Evolutionary conservation across 35 echinoderm and acorn worm species (phyloP).

Genomic region (Lytechinus variegatus): DNA sequence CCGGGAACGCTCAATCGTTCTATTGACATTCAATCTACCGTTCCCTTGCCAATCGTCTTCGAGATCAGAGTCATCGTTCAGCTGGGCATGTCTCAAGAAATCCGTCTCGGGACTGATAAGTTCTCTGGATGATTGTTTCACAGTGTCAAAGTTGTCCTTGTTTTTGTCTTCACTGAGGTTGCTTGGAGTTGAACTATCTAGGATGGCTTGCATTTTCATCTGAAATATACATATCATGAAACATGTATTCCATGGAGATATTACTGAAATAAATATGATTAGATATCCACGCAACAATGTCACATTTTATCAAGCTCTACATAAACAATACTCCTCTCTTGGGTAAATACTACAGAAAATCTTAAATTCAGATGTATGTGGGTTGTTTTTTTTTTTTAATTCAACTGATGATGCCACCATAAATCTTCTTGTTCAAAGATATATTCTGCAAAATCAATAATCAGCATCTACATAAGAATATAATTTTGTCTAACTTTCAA

Average conservation of each 20-base stretch:
- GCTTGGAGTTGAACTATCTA: slow-evolving; percentile 39
- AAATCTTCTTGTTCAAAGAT: neutral
- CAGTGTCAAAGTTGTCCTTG: slow-evolving; percentile 1
- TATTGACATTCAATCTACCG: slow-evolving; percentile 10
- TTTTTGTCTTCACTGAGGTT: neutral
- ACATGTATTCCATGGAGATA: neutral
- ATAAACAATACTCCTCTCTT: neutral
- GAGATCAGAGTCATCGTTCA: neutral
- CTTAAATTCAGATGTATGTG: neutral
- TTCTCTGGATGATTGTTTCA: neutral
- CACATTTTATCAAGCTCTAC: neutral
- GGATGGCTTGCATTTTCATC: slow-evolving; percentile 49
- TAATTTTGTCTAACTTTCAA: neutral
- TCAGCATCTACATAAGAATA: neutral
- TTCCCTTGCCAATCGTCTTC: slow-evolving; percentile 11
- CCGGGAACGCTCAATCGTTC: slow-evolving; percentile 3
- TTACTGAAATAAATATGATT: neutral
- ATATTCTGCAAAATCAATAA: neutral
- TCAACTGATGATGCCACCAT: neutral
- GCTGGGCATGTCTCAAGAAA: slow-evolving; percentile 31
- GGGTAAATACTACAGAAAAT: neutral
- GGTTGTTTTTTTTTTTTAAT: no score
- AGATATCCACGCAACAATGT: neutral
- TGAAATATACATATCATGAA: neutral
- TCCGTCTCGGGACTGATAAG: slow-evolving; percentile 46